A percentile compares a stretch with the other conserved stretches of the same genome.
Conservation (phyloP, 2,888 invertebrate species). For the Nebria salina region DNA sequence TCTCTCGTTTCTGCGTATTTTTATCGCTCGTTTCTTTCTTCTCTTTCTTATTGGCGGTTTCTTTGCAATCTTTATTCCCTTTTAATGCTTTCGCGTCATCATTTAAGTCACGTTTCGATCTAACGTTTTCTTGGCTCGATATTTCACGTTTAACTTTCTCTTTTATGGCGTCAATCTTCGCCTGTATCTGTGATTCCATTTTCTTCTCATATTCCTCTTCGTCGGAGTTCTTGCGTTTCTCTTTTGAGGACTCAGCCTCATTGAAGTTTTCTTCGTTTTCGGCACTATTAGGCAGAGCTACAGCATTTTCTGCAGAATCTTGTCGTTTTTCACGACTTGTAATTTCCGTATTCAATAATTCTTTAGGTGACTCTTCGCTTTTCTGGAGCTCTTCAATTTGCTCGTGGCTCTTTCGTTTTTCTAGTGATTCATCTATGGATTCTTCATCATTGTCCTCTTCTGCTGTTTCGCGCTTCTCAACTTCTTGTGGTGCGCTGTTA, state of each 20-base stretch:
- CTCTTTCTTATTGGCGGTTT: slow-evolving; percentile 48
- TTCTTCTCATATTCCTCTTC: slow-evolving; percentile 53
- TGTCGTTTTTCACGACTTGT: slow-evolving; percentile 24
- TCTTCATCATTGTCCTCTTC: slow-evolving; percentile 45
- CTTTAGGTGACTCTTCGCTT: slow-evolving; percentile 15
- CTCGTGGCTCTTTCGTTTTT: slow-evolving; percentile 51
- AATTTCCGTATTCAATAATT: not conserved
- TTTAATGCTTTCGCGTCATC: not conserved
- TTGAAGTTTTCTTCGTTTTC: slow-evolving; percentile 3
- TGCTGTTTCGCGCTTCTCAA: slow-evolving; percentile 28
- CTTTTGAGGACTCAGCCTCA: slow-evolving; percentile 24
- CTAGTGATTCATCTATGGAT: slow-evolving; percentile 50
- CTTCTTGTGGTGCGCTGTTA: slow-evolving; percentile 7
- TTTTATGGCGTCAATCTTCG: slow-evolving; percentile 59
- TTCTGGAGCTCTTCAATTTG: not conserved
- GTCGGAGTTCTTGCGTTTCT: slow-evolving; percentile 49
- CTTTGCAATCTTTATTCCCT: not conserved
- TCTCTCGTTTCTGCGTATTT: slow-evolving; percentile 57
- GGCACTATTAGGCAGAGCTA: not conserved
- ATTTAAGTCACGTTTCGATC: not conserved
- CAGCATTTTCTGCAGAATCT: slow-evolving; percentile 2
- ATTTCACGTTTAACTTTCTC: slow-evolving; percentile 60
- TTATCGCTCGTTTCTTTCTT: slow-evolving; percentile 53
- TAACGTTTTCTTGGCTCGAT: slow-evolving; percentile 36
- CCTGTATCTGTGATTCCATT: slow-evolving; percentile 58